phyloP scores from a whole-genome alignment of 1,140 invertebrate genomes.

The Macrocentrus cingulum region DNA sequence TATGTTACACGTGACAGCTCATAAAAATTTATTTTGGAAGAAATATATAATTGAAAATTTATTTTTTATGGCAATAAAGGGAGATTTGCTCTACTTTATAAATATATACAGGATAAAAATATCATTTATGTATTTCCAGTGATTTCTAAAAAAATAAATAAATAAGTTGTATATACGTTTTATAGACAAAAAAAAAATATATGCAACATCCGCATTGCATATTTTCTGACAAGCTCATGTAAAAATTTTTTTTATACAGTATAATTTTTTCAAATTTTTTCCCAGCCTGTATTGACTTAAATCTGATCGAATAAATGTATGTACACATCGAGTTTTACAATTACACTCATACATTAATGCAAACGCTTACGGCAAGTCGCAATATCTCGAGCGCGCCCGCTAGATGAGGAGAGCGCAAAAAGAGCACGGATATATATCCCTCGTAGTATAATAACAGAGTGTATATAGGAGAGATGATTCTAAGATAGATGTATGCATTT shows the following conservation, averaged over 20 bases:
- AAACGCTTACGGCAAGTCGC: conserved; percentile 36
- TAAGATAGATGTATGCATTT: background rate
- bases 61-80: too few species aligned
- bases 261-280: conserved; percentile 34
- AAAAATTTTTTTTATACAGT: conserved; percentile 1
- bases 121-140: too few species aligned
- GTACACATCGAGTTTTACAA: conserved; percentile 57
- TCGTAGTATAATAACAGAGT: too few species aligned
- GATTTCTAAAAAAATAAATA: too few species aligned
- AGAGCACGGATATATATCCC: background rate
- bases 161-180: too few species aligned
- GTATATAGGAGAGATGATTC: background rate
- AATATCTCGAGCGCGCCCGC: conserved; percentile 20
- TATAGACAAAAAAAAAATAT: conserved; percentile 42
- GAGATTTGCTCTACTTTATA: too few species aligned
- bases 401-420: conserved; percentile 25
- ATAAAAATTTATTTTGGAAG: too few species aligned
- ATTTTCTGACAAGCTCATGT: background rate
- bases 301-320: conserved; percentile 55
- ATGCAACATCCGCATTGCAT: conserved; percentile 26
- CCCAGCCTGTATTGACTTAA: conserved; percentile 34
- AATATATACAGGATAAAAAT: too few species aligned
- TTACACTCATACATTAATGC: conserved; percentile 58
- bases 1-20: too few species aligned
- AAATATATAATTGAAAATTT: too few species aligned